phyloP scores from a whole-genome alignment of 1,140 invertebrate species.

The Bombyx mandarina region DNA sequence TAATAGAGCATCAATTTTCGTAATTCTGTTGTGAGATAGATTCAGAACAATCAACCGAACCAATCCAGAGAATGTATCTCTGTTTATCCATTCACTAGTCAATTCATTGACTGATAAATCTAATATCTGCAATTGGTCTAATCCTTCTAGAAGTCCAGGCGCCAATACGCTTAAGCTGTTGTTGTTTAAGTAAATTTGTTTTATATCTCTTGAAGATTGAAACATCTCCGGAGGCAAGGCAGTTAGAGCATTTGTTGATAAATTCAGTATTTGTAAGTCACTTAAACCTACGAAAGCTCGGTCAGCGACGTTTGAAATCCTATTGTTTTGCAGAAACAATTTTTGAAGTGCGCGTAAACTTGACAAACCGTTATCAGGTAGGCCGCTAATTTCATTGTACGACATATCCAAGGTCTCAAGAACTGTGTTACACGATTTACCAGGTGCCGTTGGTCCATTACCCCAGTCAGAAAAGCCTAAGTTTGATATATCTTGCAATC shows the following conservation, averaged over 20 bases:
- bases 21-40: conserved; percentile 82
- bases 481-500: conserved; percentile 81
- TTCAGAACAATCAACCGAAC: conserved; percentile 82
- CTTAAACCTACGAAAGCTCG: conserved; percentile 80
- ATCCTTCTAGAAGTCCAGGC: conserved; percentile 81
- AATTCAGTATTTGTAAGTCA: conserved; percentile 79
- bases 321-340: conserved; percentile 82
- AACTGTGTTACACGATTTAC: conserved; percentile 76
- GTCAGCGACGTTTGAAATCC: conserved; percentile 81
- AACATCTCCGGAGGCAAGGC: conserved; percentile 85
- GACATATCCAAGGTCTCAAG: conserved; percentile 83
- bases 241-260: conserved; percentile 83
- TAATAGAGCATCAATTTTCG: conserved; percentile 78
- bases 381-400: conserved; percentile 78
- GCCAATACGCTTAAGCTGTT: conserved; percentile 85
- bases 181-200: conserved; percentile 84
- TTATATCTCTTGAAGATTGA: conserved; percentile 78
- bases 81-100: conserved; percentile 83
- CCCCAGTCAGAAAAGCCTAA: conserved; percentile 82
- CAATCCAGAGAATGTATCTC: conserved; percentile 84
- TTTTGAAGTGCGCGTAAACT: conserved; percentile 77
- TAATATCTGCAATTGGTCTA: conserved; percentile 83
- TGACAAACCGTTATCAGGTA: conserved; percentile 80
- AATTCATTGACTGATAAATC: conserved; percentile 86
- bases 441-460: conserved; percentile 66